Evolutionary conservation across 2,113 vertebrate genomes (phyloP).

Genomic region (Vombatus ursinus): DNA sequence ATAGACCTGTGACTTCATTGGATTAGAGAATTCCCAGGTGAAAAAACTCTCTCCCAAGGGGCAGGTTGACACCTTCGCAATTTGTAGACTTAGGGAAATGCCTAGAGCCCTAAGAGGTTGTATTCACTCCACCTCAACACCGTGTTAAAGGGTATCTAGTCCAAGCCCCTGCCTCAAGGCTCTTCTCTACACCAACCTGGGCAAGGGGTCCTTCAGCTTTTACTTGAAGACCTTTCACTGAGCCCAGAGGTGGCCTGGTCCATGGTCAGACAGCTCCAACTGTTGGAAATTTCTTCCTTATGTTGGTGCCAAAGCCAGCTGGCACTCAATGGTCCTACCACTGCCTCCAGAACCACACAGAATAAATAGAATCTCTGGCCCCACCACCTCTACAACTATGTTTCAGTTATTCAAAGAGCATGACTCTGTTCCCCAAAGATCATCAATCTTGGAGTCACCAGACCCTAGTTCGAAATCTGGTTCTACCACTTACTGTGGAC

Average conservation of each 20-base stretch:
- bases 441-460: background rate
- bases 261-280: background rate
- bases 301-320: too few relatives aligned
- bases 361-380: background rate
- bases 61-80: background rate
- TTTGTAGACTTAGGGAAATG: background rate
- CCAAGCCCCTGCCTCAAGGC: background rate
- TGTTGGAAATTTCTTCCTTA: background rate
- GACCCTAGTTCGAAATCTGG: background rate
- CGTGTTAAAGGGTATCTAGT: background rate
- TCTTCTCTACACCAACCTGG: background rate
- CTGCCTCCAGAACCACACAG: background rate
- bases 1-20: background rate
- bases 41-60: background rate
- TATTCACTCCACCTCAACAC: background rate
- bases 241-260: background rate
- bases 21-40: background rate
- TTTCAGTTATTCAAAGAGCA: background rate
- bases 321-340: background rate
- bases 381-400: background rate
- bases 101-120: background rate
- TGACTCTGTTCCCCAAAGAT: background rate
- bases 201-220: background rate
- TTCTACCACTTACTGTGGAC: background rate
- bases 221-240: background rate